Base-by-base conservation (phyloP, 1,140 invertebrate species). In the Pissodes strobi region DNA sequence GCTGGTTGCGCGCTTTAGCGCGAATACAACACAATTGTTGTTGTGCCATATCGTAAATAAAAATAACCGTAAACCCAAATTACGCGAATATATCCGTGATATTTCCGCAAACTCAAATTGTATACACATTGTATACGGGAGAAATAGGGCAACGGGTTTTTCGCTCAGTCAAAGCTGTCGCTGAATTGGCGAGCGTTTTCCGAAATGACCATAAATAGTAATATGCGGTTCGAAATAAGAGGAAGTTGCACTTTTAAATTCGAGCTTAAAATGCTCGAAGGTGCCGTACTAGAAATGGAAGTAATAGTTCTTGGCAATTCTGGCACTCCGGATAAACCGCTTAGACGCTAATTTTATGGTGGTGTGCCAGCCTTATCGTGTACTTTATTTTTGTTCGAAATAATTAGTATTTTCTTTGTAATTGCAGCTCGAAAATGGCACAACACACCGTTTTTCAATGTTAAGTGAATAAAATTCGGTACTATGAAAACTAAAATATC, bases 41-140 rank as follows among this genome's bases (percentile, higher is more conserved):
- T 45, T 45, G 41, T 18, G 12, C 17, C 17, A 18, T 19, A 45
- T 15, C 41, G 41, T 45, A 45, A 45, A 45, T 45, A 45, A 45
- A 45, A 45, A 45, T 45, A 45, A 45, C 41, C 41, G 19, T 45
- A 45, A 45, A 45, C 41, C 18, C 41, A 45, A 45, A 45, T 45
- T 45, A 45, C 41, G 9, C 41, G 41, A 21, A 45, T 18, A 10
- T 45, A 45, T 21, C 17, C 41, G 41, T 45, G 41, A 45, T 45
- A 45, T 45, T 45, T 45, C 17, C 18, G 19, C 15, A 45, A 45
- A 45, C 41, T 45, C 41, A 45, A 45, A 45, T 45, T 45, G 41
- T 45, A 21, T 4, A 15, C 41, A 45, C 17, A 45, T 21, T 45
- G 17, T 45, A 45, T 9, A 27, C 2, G 10, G 12, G 41, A 21